Base-by-base conservation (phyloP, 2,797 vertebrate genomes). In the Enteromius argenteus region DNA sequence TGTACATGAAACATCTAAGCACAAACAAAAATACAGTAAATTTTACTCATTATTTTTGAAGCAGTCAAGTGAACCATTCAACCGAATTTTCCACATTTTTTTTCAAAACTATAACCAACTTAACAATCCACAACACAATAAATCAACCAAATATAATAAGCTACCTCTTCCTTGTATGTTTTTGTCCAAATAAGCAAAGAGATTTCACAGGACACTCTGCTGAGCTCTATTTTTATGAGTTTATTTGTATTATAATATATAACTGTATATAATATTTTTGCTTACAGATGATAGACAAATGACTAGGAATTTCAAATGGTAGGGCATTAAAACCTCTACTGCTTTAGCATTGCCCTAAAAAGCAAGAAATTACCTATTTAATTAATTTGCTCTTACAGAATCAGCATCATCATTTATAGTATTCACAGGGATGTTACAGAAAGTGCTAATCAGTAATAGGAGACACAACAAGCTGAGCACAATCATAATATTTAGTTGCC, bases 401-500 rank as follows among this genome's bases (percentile, higher is more conserved):
- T 56, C 71, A 21, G 17, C 46, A 53, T 74, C 21, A 56, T 69
- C 56, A 23, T 10, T 80, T 71, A 58, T 11, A 72, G 37, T 32
- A 72, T 44, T 17, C 39, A 32, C 19, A 72, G 10, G 5, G 17
- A 72, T 5, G 10, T 13, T 71, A 32, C 32, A 69, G 19, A 76
- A 67, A 71, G 23, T n/a, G 51, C 37, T 71, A 37, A 58, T 71
- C 51, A 80, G 35, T 71, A 71, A 53, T 30, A 39, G 21, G 32
- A 56, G 51, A 75, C 51, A 39, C 32, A 3, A 39, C 32, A 76
- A 58, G 73, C 4, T 1, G 51, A 37, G 51, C 32, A 17, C 51
- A 27, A 80, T 71, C 35, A 58, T 32, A 15, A 51, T 79, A 46
- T 79, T 79, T 53, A 74, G 17, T 53, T 74, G 46, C 19, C 17